Evolutionary conservation across 2,888 invertebrate genomes (phyloP).

Genomic region (Cremastobaeus sp.): DNA sequence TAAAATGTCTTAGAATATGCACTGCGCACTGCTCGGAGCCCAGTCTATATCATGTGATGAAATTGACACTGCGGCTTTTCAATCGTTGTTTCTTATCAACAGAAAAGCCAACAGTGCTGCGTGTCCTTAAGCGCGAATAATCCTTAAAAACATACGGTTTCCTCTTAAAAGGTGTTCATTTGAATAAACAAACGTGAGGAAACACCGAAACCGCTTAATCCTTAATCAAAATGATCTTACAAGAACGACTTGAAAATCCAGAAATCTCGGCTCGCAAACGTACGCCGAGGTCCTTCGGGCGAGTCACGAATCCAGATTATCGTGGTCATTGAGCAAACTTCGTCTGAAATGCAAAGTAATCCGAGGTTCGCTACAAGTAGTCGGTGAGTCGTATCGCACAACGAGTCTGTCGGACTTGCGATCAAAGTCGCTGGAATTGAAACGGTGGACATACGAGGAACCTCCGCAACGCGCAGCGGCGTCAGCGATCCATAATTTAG

Average conservation of each 20-base stretch:
- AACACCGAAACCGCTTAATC: constrained; percentile 34
- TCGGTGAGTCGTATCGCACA: constrained; percentile 31
- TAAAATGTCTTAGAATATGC: constrained; percentile 30
- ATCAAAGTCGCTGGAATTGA: constrained; percentile 49
- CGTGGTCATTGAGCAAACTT: constrained; percentile 34
- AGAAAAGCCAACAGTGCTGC: neutral
- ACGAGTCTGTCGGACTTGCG: constrained; percentile 25
- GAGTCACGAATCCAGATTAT: constrained; percentile 31
- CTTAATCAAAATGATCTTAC: constrained; percentile 13
- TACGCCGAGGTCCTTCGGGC: constrained; percentile 7
- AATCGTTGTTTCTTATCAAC: constrained; percentile 1
- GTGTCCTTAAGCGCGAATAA: neutral
- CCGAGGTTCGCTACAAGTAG: constrained; percentile 31
- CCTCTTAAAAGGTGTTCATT: constrained; percentile 3
- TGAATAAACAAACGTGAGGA: constrained; percentile 25
- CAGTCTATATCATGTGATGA: too few relatives aligned
- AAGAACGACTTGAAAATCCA: constrained; percentile 3
- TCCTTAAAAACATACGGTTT: neutral
- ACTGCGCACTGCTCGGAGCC: too few relatives aligned
- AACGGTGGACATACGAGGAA: constrained; percentile 24
- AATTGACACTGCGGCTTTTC: neutral
- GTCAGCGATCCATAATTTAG: constrained; percentile 76
- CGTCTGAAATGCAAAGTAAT: constrained; percentile 48
- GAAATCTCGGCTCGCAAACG: constrained; percentile 7
- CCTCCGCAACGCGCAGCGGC: constrained; percentile 53